phyloP scores from a whole-genome alignment of 2,797 vertebrate genomes.

The Crenuchus spilurus region DNA sequence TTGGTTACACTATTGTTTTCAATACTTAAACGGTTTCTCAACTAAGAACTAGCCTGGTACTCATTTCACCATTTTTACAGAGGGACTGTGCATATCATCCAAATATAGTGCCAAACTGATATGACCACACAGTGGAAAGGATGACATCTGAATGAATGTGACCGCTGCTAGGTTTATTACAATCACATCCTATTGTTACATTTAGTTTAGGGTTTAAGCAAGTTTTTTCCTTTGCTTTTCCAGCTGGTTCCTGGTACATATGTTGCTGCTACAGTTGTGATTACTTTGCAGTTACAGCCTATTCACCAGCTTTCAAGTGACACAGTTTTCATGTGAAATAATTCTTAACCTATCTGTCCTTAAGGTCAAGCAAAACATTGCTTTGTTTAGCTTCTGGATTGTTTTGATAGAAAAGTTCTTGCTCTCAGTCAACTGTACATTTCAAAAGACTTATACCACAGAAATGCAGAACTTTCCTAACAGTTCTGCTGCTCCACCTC shows the following conservation, averaged over 20 bases:
- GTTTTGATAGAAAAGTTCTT: conserved; percentile 32
- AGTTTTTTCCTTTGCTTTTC: conserved; percentile 6
- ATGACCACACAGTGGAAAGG: conserved; percentile 60
- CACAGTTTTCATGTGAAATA: conserved; percentile 31
- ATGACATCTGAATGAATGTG: conserved; percentile 61
- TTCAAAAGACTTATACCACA: conserved; percentile 52
- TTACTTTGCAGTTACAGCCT: conserved; percentile 58
- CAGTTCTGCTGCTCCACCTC: conserved; percentile 74
- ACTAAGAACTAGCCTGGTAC: conserved; percentile 63
- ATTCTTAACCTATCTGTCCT: conserved; percentile 34
- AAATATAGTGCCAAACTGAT: conserved; percentile 73
- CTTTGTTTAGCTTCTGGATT: conserved; percentile 21
- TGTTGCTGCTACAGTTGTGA: conserved; percentile 55
- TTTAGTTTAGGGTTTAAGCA: conserved; percentile 30
- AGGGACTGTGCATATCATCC: conserved; percentile 55
- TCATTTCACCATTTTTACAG: conserved; percentile 54
- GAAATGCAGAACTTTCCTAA: conserved; percentile 85
- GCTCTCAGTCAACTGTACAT: background rate
- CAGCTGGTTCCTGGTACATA: background rate
- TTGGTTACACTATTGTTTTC: conserved; percentile 51
- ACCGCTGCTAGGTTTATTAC: conserved; percentile 48
- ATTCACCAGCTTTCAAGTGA: conserved; percentile 55
- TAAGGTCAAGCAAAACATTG: conserved; percentile 38
- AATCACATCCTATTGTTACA: conserved; percentile 37
- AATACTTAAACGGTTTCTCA: conserved; percentile 27